Conservation (phyloP, 2,888 invertebrate genomes). For the Patella pellucida region DNA sequence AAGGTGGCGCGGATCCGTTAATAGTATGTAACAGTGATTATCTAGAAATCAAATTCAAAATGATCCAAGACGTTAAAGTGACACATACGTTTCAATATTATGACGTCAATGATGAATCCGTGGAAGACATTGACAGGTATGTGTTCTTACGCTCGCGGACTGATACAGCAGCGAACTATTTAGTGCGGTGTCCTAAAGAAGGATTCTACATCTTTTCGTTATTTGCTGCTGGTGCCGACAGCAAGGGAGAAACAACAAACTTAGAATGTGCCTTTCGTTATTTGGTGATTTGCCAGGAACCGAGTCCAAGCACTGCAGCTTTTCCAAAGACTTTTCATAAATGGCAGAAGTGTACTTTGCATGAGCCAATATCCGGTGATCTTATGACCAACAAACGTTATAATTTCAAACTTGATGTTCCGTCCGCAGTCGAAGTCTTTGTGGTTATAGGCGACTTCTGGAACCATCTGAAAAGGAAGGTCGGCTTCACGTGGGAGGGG, state of each 20-base stretch:
- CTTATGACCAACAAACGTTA: constrained; percentile 62
- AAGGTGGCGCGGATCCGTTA: constrained; percentile 57
- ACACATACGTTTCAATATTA: constrained; percentile 66
- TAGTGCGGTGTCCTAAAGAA: constrained; percentile 66
- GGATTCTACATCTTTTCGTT: constrained; percentile 68
- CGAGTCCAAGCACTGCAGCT: constrained; percentile 50
- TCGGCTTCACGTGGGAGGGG: constrained; percentile 63
- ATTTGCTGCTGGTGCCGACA: constrained; percentile 54
- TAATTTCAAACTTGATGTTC: constrained; percentile 63
- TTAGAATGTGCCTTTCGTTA: constrained; percentile 65
- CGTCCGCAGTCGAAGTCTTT: constrained; percentile 64
- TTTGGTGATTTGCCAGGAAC: constrained; percentile 65
- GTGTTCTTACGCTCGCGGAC: constrained; percentile 64
- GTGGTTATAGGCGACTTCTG: constrained; percentile 62
- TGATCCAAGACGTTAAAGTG: constrained; percentile 57
- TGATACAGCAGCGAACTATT: constrained; percentile 61
- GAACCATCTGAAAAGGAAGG: constrained; percentile 60
- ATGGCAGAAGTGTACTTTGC: constrained; percentile 64
- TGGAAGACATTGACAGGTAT: constrained; percentile 61
- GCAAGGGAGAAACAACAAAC: constrained; percentile 35
- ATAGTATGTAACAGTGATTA: constrained; percentile 61
- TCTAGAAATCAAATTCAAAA: constrained; percentile 61
- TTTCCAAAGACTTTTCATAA: constrained; percentile 64
- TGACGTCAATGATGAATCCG: constrained; percentile 56
- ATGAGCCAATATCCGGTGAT: constrained; percentile 66